Conservation (phyloP, 2,888 invertebrate species). For the Netelia virgata region DNA sequence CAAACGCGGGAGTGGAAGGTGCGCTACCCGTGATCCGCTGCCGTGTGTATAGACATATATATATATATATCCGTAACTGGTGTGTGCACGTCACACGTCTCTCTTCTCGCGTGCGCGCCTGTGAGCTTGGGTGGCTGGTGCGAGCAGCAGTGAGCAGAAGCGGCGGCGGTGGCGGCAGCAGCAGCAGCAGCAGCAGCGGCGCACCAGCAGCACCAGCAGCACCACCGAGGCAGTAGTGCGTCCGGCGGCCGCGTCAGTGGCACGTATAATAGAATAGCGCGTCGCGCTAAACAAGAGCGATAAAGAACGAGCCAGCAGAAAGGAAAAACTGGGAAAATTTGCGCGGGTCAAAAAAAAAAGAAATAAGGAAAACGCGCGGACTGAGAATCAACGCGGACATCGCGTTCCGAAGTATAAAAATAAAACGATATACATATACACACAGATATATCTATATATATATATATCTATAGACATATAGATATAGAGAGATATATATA, state of each 20-base stretch:
- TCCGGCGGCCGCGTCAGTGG: slow-evolving; percentile 68
- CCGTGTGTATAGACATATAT: background rate
- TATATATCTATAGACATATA: background rate
- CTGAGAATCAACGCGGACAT: too few species aligned
- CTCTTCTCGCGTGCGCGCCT: slow-evolving; percentile 12
- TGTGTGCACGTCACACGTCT: background rate
- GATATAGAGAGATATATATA: background rate
- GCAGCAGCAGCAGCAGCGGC: slow-evolving; percentile 6
- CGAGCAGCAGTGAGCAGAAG: slow-evolving; percentile 25
- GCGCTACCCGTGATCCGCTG: background rate
- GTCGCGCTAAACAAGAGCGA: slow-evolving; percentile 27
- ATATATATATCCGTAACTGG: background rate
- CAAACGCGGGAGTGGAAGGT: background rate
- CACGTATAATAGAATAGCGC: slow-evolving; percentile 55
- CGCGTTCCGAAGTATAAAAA: too few species aligned
- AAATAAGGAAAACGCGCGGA: background rate
- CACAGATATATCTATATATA: background rate
- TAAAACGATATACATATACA: background rate
- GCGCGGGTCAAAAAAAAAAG: background rate
- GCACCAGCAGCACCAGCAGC: slow-evolving; percentile 27
- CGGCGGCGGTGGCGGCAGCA: slow-evolving; percentile 36
- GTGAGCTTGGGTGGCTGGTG: slow-evolving; percentile 58
- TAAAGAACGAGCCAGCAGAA: background rate
- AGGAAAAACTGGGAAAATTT: background rate
- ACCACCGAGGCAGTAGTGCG: slow-evolving; percentile 64